Evolutionary conservation across 2,797 vertebrate species (phyloP).

Genomic region (Tiaroga cobitis): DNA sequence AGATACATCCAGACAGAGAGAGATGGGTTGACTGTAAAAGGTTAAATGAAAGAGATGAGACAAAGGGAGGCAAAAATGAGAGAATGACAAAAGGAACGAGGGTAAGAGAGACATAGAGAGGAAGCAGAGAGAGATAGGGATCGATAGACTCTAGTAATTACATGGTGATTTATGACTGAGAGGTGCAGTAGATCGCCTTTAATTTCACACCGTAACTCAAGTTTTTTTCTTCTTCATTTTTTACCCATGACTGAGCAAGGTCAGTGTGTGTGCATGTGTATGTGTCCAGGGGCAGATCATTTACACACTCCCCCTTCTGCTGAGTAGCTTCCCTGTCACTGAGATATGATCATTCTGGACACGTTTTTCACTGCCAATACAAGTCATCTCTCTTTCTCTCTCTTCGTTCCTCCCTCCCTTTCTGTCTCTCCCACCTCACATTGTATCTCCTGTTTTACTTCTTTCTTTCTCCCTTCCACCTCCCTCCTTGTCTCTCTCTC

Average conservation of each 20-base stretch:
- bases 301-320: constrained; percentile 60
- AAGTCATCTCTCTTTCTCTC: constrained; percentile 52
- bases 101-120: constrained; percentile 34
- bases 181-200: constrained; percentile 75
- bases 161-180: constrained; percentile 77
- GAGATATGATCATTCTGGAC: constrained; percentile 63
- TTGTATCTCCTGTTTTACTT: constrained; percentile 39
- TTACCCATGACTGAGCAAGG: constrained; percentile 76
- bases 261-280: constrained; percentile 65
- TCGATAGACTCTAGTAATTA: constrained; percentile 77
- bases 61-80: constrained; percentile 33
- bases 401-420: constrained; percentile 38
- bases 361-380: constrained; percentile 62
- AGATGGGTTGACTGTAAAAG: constrained; percentile 28
- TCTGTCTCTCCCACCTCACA: constrained; percentile 31
- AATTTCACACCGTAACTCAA: constrained; percentile 83
- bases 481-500: constrained; percentile 23
- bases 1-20: constrained; percentile 39
- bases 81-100: constrained; percentile 16
- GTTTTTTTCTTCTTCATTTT: constrained; percentile 65
- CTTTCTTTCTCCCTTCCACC: constrained; percentile 56
- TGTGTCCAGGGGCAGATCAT: constrained; percentile 46
- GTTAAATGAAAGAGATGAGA: constrained; percentile 45
- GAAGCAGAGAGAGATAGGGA: constrained; percentile 66
- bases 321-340: constrained; percentile 61